phyloP scores from a whole-genome alignment of 2,797 vertebrate species.

The Crypturellus tataupa region DNA sequence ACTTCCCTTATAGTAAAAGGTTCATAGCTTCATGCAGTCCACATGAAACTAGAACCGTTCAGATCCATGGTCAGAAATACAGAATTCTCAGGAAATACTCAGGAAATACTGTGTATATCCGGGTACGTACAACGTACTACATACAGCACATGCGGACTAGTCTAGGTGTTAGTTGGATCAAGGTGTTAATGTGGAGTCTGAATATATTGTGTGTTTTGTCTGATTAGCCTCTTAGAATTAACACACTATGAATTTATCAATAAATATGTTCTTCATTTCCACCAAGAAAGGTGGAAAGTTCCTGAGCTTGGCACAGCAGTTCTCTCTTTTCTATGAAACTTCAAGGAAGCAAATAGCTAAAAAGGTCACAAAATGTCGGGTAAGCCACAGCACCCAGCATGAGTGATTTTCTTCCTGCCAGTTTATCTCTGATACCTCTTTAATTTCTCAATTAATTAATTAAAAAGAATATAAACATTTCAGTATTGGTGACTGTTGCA shows the following conservation, averaged over 20 bases:
- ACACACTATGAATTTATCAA: neutral
- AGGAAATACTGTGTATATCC: neutral
- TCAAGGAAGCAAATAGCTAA: rapidly evolving
- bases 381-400: neutral
- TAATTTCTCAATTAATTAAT: neutral
- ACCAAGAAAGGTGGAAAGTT: neutral
- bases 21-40: neutral
- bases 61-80: neutral
- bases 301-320: rapidly evolving
- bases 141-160: rapidly evolving
- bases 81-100: neutral
- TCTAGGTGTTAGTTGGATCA: neutral
- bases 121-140: neutral
- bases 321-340: neutral
- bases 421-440: neutral
- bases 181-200: neutral
- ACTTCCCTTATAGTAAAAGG: neutral
- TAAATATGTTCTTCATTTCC: neutral
- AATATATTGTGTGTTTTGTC: neutral
- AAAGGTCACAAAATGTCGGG: neutral
- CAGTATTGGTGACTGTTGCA: neutral
- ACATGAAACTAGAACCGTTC: neutral
- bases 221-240: neutral
- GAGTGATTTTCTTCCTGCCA: neutral
- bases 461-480: neutral